These are phyloP conservation scores for Salvelinus fontinalis DNA, from an alignment of 2,113 vertebrate species.

Conservation along the genomic window DNA sequence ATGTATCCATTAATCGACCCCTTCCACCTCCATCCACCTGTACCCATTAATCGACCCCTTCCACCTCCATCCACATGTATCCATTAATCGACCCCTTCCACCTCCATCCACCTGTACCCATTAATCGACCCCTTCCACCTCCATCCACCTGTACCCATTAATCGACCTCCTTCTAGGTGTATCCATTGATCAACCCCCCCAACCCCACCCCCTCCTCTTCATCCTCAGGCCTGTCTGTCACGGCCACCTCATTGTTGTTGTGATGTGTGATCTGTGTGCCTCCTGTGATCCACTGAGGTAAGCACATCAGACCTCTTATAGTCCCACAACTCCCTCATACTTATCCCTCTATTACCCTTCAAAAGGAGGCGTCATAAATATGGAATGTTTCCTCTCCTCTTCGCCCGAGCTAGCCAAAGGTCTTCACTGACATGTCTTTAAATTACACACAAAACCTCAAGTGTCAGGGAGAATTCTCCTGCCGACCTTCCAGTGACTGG, in stretches of 20 bases:
- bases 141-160: no score
- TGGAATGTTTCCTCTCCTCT: slow-evolving; percentile 26
- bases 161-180: no score
- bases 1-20: no score
- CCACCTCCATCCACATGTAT: no score
- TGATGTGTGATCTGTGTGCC: slow-evolving; percentile 14
- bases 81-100: no score
- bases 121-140: no score
- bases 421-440: slow-evolving; percentile 50
- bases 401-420: slow-evolving; percentile 26
- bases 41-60: no score
- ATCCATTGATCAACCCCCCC: no score
- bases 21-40: no score
- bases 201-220: no score
- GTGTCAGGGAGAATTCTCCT: slow-evolving; percentile 41
- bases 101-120: no score
- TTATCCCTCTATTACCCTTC: slow-evolving; percentile 38
- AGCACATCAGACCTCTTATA: slow-evolving; percentile 3
- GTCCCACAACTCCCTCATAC: slow-evolving; percentile 8
- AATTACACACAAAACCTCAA: slow-evolving; percentile 44
- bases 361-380: slow-evolving; percentile 43
- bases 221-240: no score
- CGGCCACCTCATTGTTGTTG: background rate
- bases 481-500: slow-evolving; percentile 38
- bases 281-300: slow-evolving; percentile 3